Percentiles rank a stretch among this genome's conserved stretches.
Evolutionary conservation across 2,797 vertebrate species (phyloP).

Genomic region (Carcharodon carcharias): DNA sequence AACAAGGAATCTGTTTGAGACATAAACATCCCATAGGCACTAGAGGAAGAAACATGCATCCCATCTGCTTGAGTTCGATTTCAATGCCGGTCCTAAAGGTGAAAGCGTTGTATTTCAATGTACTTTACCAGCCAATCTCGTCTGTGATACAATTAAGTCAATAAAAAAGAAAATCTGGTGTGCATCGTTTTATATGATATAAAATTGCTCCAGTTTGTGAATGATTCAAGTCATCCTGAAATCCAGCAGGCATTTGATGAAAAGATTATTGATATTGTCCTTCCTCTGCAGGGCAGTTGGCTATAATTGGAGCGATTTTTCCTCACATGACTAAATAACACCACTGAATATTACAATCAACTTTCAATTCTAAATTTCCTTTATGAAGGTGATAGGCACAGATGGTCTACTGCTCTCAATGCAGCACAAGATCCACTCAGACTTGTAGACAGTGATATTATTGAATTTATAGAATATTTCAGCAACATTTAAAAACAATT

Average conservation of each 20-base stretch:
- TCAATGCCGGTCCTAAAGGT: background rate
- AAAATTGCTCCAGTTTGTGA: conserved; percentile 4
- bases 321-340: background rate
- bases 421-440: background rate
- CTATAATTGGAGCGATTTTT: background rate
- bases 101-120: background rate
- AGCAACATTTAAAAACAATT: background rate
- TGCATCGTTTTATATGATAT: background rate
- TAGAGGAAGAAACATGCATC: background rate
- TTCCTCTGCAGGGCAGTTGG: background rate
- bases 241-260: background rate
- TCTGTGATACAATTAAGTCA: background rate
- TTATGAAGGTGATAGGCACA: background rate
- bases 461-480: background rate
- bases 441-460: background rate
- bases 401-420: background rate
- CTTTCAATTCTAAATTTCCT: conserved; percentile 14
- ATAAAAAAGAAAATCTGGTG: background rate
- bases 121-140: background rate
- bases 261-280: conserved; percentile 6
- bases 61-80: background rate
- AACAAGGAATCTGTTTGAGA: background rate
- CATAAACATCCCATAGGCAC: background rate
- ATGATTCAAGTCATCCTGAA: background rate
- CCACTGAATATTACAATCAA: background rate